Evolutionary conservation across 2,113 vertebrate genomes (phyloP).

Genomic region (Trichechus manatus): DNA sequence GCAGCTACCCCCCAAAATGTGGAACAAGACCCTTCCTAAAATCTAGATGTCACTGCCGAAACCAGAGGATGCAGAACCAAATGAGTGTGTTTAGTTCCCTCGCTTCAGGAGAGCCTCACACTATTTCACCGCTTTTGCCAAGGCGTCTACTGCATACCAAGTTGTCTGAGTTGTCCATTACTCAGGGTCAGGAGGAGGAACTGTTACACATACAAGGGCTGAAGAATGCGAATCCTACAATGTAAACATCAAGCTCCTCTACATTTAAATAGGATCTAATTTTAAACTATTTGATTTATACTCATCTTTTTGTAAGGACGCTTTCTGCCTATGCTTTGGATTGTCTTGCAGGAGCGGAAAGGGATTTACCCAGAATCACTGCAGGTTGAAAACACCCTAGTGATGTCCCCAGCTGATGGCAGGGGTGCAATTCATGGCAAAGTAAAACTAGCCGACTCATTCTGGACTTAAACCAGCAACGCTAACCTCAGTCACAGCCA

Average conservation of each 20-base stretch:
- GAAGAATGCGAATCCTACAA: slow-evolving; percentile 17
- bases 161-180: background rate
- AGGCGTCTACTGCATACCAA: background rate
- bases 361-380: slow-evolving; percentile 14
- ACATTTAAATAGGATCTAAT: slow-evolving; percentile 6
- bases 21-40: slow-evolving; percentile 25
- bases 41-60: background rate
- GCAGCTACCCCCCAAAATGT: background rate
- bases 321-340: slow-evolving; percentile 28
- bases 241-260: slow-evolving; percentile 44
- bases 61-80: background rate
- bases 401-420: background rate
- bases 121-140: background rate
- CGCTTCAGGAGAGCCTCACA: background rate
- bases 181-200: background rate
- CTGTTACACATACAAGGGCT: background rate
- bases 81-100: background rate
- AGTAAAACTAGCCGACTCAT: background rate
- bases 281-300: slow-evolving; percentile 28
- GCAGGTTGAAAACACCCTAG: background rate
- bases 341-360: slow-evolving; percentile 1
- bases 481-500: background rate
- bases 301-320: background rate
- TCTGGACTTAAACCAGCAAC: background rate
- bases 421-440: background rate